Evolutionary conservation across 1,140 invertebrate species (phyloP).

Genomic region (Hetaerina americana): DNA sequence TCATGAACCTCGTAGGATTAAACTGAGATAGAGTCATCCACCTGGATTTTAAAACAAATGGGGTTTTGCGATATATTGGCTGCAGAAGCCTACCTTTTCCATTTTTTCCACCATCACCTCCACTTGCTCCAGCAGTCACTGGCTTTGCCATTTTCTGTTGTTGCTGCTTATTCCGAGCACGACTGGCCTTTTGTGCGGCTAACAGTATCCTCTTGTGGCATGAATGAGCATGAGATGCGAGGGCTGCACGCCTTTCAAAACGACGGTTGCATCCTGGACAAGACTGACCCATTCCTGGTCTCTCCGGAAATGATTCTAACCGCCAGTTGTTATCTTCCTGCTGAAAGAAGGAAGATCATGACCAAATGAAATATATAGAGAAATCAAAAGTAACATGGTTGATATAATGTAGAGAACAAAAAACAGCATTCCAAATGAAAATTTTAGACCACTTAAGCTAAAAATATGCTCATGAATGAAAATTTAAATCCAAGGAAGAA

Average conservation of each 20-base stretch:
- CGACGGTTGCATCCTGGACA: constrained; percentile 51
- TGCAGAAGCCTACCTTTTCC: no score
- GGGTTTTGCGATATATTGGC: no score
- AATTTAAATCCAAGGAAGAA: no score
- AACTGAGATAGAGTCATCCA: no score
- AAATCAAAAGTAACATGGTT: no score
- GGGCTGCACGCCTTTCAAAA: constrained; percentile 49
- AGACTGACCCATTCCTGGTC: constrained; percentile 36
- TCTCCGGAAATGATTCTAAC: constrained; percentile 36
- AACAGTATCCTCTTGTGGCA: constrained; percentile 25
- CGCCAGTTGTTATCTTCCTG: constrained; percentile 32
- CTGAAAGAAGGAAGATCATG: constrained; percentile 12
- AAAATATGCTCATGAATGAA: no score
- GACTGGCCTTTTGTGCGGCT: background rate
- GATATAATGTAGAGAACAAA: no score
- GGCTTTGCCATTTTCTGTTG: background rate
- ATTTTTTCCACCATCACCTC: no score
- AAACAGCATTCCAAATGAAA: no score
- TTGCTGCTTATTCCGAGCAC: background rate
- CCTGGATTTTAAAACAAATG: no score
- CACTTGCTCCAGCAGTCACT: background rate
- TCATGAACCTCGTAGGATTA: no score
- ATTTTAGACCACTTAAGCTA: no score
- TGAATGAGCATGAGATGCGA: constrained; percentile 44
- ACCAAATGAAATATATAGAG: constrained; percentile 6